Evolutionary conservation across 2,797 vertebrate species (phyloP).

Genomic region (Myiotriccus ornatus): DNA sequence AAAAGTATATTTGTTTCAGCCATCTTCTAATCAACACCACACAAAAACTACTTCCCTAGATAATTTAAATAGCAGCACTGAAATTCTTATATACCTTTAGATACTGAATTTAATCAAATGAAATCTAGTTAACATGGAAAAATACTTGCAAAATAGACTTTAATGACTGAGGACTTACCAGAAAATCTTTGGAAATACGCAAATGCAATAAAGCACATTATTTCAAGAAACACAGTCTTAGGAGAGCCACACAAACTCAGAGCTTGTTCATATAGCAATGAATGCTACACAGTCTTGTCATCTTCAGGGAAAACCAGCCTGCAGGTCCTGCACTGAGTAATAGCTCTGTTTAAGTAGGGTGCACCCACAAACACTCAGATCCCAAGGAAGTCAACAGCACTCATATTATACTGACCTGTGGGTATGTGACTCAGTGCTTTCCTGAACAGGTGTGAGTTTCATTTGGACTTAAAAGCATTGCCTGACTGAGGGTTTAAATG

Average conservation of each 20-base stretch:
- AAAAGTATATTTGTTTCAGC: not conserved
- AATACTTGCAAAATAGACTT: not conserved
- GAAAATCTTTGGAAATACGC: not conserved
- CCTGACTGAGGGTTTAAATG: not conserved
- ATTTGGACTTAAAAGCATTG: not conserved
- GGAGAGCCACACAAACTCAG: not conserved
- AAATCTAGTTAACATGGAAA: not conserved
- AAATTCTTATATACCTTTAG: not conserved
- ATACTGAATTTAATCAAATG: constrained; percentile 5
- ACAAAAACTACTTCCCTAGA: not conserved
- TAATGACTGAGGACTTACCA: not conserved
- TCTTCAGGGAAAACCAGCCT: not conserved
- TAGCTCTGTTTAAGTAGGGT: not conserved
- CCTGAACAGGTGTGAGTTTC: not conserved
- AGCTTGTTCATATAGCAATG: not conserved
- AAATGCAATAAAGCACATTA: not conserved
- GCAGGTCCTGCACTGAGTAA: not conserved
- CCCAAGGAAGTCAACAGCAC: not conserved
- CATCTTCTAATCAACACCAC: not conserved
- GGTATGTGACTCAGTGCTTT: not conserved
- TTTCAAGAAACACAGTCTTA: not conserved
- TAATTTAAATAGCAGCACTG: not conserved
- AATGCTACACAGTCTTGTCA: not conserved
- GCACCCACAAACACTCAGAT: not conserved
- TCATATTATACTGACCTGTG: not conserved